Percentiles rank a stretch among this genome's conserved stretches.
Evolutionary conservation across 2,797 vertebrate species (phyloP).

Genomic region (Pempheris klunzingeri): DNA sequence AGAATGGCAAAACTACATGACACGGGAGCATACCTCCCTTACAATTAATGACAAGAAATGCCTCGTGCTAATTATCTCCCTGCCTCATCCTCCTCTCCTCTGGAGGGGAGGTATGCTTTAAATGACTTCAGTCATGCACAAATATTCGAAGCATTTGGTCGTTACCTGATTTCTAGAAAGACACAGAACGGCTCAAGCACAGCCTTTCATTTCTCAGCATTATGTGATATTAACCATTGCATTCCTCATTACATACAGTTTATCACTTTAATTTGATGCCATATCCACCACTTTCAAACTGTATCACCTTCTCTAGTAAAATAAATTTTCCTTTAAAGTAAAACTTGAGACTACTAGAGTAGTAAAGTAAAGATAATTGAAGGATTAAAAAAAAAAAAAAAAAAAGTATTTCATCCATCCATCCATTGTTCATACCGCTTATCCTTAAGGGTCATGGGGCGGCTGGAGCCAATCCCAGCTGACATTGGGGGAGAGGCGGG

Average conservation of each 20-base stretch:
- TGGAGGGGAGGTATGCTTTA: constrained; percentile 15
- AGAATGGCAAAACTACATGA: constrained; percentile 50
- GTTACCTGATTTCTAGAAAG: constrained; percentile 18
- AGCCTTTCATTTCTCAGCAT: background rate
- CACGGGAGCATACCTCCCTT: constrained; percentile 30
- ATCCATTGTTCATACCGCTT: too few relatives aligned
- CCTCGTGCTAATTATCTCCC: constrained; percentile 43
- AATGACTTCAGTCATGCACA: constrained; percentile 20
- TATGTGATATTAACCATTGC: background rate
- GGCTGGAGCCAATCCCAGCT: too few relatives aligned
- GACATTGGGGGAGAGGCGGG: too few relatives aligned
- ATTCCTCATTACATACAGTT: background rate
- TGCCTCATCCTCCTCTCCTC: constrained; percentile 29
- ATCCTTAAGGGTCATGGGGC: too few relatives aligned
- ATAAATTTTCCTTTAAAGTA: background rate
- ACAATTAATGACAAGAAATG: constrained; percentile 46
- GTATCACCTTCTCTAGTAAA: background rate
- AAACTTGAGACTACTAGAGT: background rate
- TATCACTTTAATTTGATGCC: background rate
- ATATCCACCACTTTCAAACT: background rate
- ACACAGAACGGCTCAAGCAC: background rate
- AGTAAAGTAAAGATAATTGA: background rate
- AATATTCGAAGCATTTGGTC: constrained; percentile 19
- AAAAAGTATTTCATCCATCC: too few relatives aligned
- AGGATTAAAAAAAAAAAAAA: too few relatives aligned